Percentiles rank a stretch among this genome's conserved stretches.
Evolutionary conservation across 1,140 invertebrate genomes (phyloP).

Genomic region (Chymomyza costata): DNA sequence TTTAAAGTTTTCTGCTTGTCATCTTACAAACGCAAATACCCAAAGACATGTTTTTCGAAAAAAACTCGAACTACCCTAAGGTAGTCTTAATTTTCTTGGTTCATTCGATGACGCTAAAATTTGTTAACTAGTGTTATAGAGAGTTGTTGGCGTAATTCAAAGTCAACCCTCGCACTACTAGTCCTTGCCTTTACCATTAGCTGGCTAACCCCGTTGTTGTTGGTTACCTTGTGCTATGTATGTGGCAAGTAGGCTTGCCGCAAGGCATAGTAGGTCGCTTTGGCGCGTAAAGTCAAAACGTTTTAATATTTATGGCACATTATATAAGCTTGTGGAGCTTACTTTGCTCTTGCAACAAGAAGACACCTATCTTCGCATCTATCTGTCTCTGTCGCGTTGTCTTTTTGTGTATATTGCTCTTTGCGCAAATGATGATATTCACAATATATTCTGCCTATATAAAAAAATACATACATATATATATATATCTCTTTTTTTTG

Average conservation of each 20-base stretch:
- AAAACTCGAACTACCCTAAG: no score
- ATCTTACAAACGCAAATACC: no score
- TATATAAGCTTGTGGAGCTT: conserved; percentile 71
- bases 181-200: no score
- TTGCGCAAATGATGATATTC: conserved; percentile 34
- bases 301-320: conserved; percentile 73
- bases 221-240: no score
- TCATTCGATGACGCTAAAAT: no score
- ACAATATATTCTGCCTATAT: conserved; percentile 8
- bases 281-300: conserved; percentile 70
- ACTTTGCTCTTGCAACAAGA: no score
- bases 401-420: conserved; percentile 26
- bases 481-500: not conserved
- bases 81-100: no score
- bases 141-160: no score
- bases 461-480: conserved; percentile 3
- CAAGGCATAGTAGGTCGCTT: conserved; percentile 25
- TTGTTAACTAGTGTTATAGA: no score
- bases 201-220: conserved; percentile 14
- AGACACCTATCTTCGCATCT: conserved; percentile 27
- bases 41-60: no score
- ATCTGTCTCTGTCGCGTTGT: conserved; percentile 2
- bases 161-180: no score
- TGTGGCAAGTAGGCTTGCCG: conserved; percentile 3
- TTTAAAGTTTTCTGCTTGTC: no score